Base-by-base conservation (phyloP, 2,797 vertebrate genomes). In the Arremon aurantiirostris region DNA sequence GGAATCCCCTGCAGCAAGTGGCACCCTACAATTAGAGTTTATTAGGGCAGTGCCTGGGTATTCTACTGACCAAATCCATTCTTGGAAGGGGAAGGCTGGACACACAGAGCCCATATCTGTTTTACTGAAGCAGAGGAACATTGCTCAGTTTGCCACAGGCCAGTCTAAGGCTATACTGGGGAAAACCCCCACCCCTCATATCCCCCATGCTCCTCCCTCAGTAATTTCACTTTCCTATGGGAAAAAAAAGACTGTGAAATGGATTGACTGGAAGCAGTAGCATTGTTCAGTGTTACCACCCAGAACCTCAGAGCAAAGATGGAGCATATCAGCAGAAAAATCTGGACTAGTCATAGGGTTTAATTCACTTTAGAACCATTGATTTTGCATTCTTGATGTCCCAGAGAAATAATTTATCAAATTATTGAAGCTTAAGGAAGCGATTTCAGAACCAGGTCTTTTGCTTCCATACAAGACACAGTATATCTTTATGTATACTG, bases 111-210 rank as follows among this genome's bases (percentile, higher is more conserved):
- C 24, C 49, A 57, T 1, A 4, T 14, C 6, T 55, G 10, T 70
- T 77, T 55, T 17, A 44, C 35, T 66, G 28, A 66, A 86, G 46
- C 8, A 77, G 52, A 80, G 39, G 17, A 90, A 73, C 17, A 23
- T 7, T 35, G 55, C 12, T 13, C 55, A 80, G 18, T 30, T 82
- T 44, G 32, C 21, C 16, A 46, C 27, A 65, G 37, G 1, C 28
- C 17, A 7, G 7, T 24, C 52, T 19, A 11, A 73, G 20, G 21
- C 14, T 32, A 7, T 21, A 13, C 0, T 30, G 18, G 30, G 53
- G 15, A 15, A 86, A 34, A 0, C 5, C 6, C 8, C 2, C 7
- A n/a, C 4, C 5, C 14, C 9, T 28, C 21, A 52, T 10, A 3
- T 23, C 1, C 27, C 21, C 37, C n/a, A 14, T 2, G 5, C 9